Evolutionary conservation across 2,113 vertebrate genomes (phyloP).

Genomic region (Lophura nycthemera): DNA sequence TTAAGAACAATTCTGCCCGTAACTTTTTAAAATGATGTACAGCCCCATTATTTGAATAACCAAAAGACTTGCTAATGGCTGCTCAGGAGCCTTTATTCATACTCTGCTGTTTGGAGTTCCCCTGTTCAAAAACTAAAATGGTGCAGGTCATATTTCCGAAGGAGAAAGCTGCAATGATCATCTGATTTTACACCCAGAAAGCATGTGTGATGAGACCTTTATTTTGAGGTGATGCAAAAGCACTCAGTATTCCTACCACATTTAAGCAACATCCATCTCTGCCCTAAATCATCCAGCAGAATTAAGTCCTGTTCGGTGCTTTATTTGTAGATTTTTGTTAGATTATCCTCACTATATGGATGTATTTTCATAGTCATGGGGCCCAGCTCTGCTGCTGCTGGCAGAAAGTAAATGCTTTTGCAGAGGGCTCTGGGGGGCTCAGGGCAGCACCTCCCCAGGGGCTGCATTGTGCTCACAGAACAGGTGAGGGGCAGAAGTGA

Average conservation of each 20-base stretch:
- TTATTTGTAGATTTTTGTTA: background rate
- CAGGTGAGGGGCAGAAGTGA: background rate
- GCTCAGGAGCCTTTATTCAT: constrained; percentile 30
- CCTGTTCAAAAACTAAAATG: constrained; percentile 27
- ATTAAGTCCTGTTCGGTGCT: background rate
- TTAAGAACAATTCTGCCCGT: background rate
- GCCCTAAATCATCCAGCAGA: background rate
- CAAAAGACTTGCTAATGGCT: constrained; percentile 35
- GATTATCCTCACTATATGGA: background rate
- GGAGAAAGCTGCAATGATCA: background rate
- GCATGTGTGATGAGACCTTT: background rate
- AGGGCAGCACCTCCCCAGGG: background rate
- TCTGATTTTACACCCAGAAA: background rate
- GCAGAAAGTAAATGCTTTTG: background rate
- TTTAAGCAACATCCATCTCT: background rate
- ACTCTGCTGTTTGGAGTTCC: constrained; percentile 16
- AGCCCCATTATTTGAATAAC: constrained; percentile 30
- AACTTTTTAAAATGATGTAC: constrained; percentile 29
- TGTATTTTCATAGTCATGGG: background rate
- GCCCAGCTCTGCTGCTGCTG: background rate
- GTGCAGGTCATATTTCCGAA: constrained; percentile 18
- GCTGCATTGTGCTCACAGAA: background rate
- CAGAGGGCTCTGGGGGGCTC: background rate
- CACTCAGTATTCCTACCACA: background rate
- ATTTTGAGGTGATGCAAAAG: background rate